phyloP scores from a whole-genome alignment of 2,888 invertebrate genomes.

The Plebejus anna region DNA sequence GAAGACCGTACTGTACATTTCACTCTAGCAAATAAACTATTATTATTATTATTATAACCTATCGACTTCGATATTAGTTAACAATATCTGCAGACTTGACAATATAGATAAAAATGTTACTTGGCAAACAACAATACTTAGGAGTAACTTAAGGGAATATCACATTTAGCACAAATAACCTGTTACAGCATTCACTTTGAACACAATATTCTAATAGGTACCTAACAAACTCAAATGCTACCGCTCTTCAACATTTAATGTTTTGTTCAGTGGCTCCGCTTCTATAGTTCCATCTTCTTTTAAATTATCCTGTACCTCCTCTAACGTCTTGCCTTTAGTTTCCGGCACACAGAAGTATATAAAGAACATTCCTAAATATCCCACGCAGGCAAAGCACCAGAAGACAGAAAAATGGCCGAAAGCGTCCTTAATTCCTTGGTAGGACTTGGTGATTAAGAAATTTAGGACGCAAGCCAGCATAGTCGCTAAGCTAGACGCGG shows the following conservation, averaged over 20 bases:
- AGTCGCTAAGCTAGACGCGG: conserved; percentile 79
- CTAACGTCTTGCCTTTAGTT: conserved; percentile 81
- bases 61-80: not conserved
- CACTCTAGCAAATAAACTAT: no score
- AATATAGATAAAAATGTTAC: not conserved
- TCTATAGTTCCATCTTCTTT: conserved; percentile 53
- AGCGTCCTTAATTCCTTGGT: conserved; percentile 76
- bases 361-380: conserved; percentile 78
- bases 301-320: conserved; percentile 80
- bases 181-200: not conserved
- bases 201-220: not conserved
- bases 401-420: conserved; percentile 81
- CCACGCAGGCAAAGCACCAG: conserved; percentile 77
- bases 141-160: conserved; percentile 10
- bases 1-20: no score
- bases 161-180: not conserved
- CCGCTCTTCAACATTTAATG: not conserved
- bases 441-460: conserved; percentile 80
- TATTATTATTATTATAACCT: no score
- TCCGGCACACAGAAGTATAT: conserved; percentile 80
- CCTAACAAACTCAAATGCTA: not conserved
- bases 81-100: no score
- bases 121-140: not conserved
- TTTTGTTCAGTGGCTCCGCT: conserved; percentile 42
- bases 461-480: conserved; percentile 78